Conservation (phyloP, 2,888 invertebrate genomes). For the Drosophila testacea region DNA sequence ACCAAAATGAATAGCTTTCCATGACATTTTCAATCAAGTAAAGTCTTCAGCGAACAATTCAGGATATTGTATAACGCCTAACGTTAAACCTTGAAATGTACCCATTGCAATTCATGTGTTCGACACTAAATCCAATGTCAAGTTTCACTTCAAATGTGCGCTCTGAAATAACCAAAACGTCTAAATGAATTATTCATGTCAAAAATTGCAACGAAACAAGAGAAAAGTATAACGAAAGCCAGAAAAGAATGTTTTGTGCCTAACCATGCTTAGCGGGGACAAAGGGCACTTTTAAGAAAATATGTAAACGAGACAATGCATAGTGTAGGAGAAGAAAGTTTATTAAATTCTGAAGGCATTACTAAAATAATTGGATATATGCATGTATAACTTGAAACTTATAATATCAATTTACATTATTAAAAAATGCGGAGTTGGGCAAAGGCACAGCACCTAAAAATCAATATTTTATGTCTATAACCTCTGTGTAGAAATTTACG, state of each 20-base stretch:
- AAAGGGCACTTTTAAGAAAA: neutral
- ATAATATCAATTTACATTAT: too few species aligned
- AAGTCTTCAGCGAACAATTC: conserved; percentile 32
- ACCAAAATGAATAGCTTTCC: neutral
- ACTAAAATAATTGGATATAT: too few species aligned
- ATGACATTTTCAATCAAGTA: neutral
- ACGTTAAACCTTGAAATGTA: conserved; percentile 48
- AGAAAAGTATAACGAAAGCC: conserved; percentile 19
- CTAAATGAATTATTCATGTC: conserved; percentile 69
- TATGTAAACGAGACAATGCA: neutral
- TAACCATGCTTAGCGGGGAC: neutral
- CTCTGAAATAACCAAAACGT: conserved; percentile 55
- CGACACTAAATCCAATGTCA: conserved; percentile 66
- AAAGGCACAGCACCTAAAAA: too few species aligned
- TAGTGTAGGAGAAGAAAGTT: too few species aligned
- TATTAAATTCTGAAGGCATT: neutral
- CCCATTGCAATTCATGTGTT: conserved; percentile 27
- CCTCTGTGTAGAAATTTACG: too few species aligned
- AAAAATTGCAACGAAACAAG: conserved; percentile 26
- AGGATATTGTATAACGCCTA: conserved; percentile 41
- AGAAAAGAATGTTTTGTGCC: neutral
- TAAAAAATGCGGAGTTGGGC: too few species aligned
- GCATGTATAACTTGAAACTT: too few species aligned
- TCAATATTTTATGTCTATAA: too few species aligned
- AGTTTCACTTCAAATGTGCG: conserved; percentile 59